Percentiles rank a stretch among this genome's conserved stretches.
phyloP scores from a whole-genome alignment of 2,888 invertebrate species.

The Melanotus villosus region DNA sequence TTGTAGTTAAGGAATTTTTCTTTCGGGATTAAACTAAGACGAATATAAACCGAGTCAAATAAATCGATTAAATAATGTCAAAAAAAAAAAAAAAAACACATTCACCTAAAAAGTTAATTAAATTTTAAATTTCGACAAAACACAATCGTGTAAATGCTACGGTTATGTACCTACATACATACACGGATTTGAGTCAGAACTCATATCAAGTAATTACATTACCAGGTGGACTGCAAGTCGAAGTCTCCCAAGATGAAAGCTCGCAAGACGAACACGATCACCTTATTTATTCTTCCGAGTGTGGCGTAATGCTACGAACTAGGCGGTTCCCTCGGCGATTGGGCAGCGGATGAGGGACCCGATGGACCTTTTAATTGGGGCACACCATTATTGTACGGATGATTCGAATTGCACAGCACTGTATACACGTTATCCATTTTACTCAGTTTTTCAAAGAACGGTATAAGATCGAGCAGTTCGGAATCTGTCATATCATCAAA shows the following conservation, averaged over 20 bases:
- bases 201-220: constrained; percentile 31
- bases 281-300: constrained; percentile 51
- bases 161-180: constrained; percentile 8
- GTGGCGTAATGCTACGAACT: constrained; percentile 62
- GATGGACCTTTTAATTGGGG: constrained; percentile 60
- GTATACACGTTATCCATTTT: constrained; percentile 98
- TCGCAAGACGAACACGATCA: constrained; percentile 56
- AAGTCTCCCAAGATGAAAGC: constrained; percentile 51
- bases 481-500: constrained; percentile 99
- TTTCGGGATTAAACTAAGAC: too few relatives aligned
- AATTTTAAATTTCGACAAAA: constrained; percentile 10
- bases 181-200: not conserved
- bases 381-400: constrained; percentile 77
- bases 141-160: constrained; percentile 11
- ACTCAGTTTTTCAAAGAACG: constrained; percentile 97
- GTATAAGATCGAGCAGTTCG: constrained; percentile 96
- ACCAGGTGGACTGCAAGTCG: constrained; percentile 36
- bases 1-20: too few relatives aligned
- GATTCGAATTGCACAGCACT: constrained; percentile 93
- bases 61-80: not conserved
- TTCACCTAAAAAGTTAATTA: not conserved
- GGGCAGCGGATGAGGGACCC: constrained; percentile 48
- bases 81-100: not conserved
- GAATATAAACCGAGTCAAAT: not conserved
- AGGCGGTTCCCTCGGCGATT: constrained; percentile 53